These are phyloP conservation scores for Orius insidiosus DNA, from an alignment of 1,140 invertebrate genomes.

Conservation along the genomic window DNA sequence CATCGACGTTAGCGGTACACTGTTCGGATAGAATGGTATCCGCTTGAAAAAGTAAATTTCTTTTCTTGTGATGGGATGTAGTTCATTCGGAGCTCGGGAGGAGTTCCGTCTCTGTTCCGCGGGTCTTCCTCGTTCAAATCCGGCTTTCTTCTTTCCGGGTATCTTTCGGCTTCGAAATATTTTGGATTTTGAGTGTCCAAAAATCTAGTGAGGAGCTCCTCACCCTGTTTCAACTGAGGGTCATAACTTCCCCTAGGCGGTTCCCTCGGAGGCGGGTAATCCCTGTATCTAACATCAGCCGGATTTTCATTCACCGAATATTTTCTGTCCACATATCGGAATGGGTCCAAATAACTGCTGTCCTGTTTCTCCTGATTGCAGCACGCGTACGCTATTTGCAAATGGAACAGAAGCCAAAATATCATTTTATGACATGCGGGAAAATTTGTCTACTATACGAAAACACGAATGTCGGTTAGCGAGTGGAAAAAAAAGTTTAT, in stretches of 20 bases:
- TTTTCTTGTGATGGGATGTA: conserved; percentile 20
- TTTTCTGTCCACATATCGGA: conserved; percentile 5
- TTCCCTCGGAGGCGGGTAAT: not conserved
- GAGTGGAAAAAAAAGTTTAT: too few species aligned
- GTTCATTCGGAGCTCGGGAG: conserved; percentile 1
- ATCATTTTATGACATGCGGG: too few species aligned
- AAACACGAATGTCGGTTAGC: too few species aligned
- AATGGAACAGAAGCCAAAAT: too few species aligned
- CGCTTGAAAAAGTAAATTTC: conserved; percentile 40
- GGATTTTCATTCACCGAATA: conserved; percentile 2
- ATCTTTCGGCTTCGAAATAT: conserved; percentile 14
- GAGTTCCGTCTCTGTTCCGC: conserved; percentile 5
- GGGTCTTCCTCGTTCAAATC: not conserved
- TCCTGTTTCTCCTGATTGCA: not conserved
- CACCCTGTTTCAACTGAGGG: not conserved
- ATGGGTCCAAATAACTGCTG: conserved; percentile 11
- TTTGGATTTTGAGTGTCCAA: conserved; percentile 18
- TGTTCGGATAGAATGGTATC: conserved; percentile 54
- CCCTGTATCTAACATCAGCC: not conserved
- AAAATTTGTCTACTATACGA: too few species aligned
- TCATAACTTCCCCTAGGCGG: not conserved
- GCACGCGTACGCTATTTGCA: too few species aligned
- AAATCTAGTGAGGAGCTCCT: conserved; percentile 13
- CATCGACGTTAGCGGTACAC: conserved; percentile 62
- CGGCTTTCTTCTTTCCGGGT: conserved; percentile 3